phyloP scores from a whole-genome alignment of 2,113 vertebrate species.

The Ceratotherium simum region DNA sequence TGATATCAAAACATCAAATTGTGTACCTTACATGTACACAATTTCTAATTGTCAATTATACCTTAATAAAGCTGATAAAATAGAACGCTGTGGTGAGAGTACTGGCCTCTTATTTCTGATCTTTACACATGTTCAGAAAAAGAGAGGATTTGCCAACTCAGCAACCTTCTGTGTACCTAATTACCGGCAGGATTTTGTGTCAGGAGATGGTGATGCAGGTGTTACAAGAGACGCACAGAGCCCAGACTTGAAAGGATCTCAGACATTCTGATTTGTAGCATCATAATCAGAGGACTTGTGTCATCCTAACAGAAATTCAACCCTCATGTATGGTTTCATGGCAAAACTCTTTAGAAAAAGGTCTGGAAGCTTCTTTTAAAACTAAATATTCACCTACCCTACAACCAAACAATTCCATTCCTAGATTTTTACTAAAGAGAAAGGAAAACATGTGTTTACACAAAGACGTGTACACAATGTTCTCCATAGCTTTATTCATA shows the following conservation, averaged over 20 bases:
- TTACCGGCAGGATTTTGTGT: not conserved
- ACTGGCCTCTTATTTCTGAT: not conserved
- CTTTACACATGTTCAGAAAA: not conserved
- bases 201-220: not conserved
- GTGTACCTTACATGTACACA: not conserved
- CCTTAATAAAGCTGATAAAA: not conserved
- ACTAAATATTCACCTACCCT: not conserved
- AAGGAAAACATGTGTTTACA: not conserved
- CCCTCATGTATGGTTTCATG: accelerated
- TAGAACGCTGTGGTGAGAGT: too few species aligned
- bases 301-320: not conserved
- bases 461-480: not conserved
- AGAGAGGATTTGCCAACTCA: not conserved
- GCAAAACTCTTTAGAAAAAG: not conserved
- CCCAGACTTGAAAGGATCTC: not conserved
- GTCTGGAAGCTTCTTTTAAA: not conserved
- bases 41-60: not conserved
- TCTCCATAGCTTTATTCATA: not conserved
- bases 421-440: not conserved
- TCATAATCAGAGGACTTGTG: not conserved
- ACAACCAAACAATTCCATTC: not conserved
- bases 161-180: not conserved
- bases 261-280: not conserved
- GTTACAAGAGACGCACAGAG: not conserved
- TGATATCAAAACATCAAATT: not conserved